Percentiles rank a stretch among this genome's conserved stretches.
These are phyloP conservation scores for Theodoxus fluviatilis DNA, from an alignment of 2,888 invertebrate genomes.

Conservation along the genomic window DNA sequence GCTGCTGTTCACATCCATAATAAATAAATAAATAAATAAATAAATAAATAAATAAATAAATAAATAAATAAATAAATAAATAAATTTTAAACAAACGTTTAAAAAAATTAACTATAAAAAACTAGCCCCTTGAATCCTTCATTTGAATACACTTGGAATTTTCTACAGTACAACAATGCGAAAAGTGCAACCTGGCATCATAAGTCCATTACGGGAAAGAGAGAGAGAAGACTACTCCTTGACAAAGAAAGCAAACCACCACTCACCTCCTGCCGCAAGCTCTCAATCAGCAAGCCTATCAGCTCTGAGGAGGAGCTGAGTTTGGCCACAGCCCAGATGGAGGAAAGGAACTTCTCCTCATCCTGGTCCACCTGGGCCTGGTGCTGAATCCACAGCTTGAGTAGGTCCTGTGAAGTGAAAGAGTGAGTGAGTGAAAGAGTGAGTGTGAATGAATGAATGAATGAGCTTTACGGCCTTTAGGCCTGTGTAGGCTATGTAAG, in stretches of 20 bases:
- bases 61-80: too few relatives aligned
- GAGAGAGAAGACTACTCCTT: neutral
- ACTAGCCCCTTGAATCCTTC: neutral
- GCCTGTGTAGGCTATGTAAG: too few relatives aligned
- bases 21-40: too few relatives aligned
- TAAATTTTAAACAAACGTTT: too few relatives aligned
- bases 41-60: too few relatives aligned
- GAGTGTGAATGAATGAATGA: neutral
- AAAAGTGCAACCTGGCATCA: neutral
- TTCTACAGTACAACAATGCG: neutral
- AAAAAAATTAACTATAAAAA: too few relatives aligned
- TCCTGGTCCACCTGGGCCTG: conserved; percentile 54
- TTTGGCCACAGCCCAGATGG: conserved; percentile 58
- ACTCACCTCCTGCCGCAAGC: conserved; percentile 52
- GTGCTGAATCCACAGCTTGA: conserved; percentile 56
- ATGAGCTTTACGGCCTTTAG: too few relatives aligned
- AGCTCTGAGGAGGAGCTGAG: conserved; percentile 53
- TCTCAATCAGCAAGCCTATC: conserved; percentile 52
- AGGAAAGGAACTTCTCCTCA: conserved; percentile 51
- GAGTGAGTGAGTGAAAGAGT: neutral
- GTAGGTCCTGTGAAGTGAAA: conserved; percentile 45
- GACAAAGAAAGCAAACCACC: neutral
- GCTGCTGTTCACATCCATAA: too few relatives aligned
- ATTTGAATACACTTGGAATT: conserved; percentile 2
- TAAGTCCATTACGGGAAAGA: too few relatives aligned